These are phyloP conservation scores for Microchrysa polita DNA, from an alignment of 2,888 invertebrate species.

Conservation along the genomic window DNA sequence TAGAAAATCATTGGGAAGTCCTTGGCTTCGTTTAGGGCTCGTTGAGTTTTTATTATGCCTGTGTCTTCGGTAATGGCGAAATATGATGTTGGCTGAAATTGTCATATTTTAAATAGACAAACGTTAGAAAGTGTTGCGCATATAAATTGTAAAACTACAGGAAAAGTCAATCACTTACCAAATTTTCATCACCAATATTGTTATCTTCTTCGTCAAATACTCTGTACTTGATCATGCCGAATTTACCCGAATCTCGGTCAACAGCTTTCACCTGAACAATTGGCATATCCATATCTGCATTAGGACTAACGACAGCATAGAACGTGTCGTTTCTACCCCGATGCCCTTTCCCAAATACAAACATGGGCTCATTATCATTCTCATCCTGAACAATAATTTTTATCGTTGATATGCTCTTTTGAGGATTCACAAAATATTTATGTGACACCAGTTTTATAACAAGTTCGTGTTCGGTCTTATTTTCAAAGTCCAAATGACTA, in stretches of 20 bases:
- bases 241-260: slow-evolving; percentile 86
- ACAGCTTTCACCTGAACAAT: slow-evolving; percentile 86
- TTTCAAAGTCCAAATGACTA: slow-evolving; percentile 82
- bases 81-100: slow-evolving; percentile 64
- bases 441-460: slow-evolving; percentile 82
- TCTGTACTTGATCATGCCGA: slow-evolving; percentile 79
- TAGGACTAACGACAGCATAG: slow-evolving; percentile 80
- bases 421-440: slow-evolving; percentile 82
- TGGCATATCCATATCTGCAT: slow-evolving; percentile 78
- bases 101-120: neutral
- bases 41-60: slow-evolving; percentile 79
- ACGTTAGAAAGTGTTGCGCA: neutral
- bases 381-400: slow-evolving; percentile 85
- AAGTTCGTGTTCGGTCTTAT: slow-evolving; percentile 75
- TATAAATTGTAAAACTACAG: neutral
- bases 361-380: slow-evolving; percentile 89
- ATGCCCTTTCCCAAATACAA: slow-evolving; percentile 71
- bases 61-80: slow-evolving; percentile 78
- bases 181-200: slow-evolving; percentile 56
- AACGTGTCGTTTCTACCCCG: slow-evolving; percentile 75
- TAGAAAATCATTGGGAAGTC: slow-evolving; percentile 78
- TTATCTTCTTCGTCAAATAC: slow-evolving; percentile 63
- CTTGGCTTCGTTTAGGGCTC: slow-evolving; percentile 75
- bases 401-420: slow-evolving; percentile 77
- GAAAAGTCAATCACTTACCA: slow-evolving; percentile 57